These are phyloP conservation scores for Panthera uncia DNA, from an alignment of 2,113 vertebrate species.

Conservation along the genomic window DNA sequence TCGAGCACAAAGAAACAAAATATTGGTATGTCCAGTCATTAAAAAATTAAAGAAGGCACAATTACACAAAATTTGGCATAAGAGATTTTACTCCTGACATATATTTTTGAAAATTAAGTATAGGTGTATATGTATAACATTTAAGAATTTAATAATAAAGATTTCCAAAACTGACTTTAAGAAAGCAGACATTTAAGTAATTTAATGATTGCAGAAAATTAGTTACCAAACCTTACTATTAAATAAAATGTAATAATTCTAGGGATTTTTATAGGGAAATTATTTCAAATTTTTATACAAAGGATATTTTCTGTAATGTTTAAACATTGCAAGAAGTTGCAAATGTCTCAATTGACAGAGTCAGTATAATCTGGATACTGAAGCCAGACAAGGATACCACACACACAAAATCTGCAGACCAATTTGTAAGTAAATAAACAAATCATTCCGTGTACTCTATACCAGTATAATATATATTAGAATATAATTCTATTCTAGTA, in stretches of 20 bases:
- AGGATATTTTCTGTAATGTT: background rate
- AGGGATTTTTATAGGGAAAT: background rate
- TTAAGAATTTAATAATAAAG: background rate
- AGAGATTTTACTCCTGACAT: background rate
- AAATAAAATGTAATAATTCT: background rate
- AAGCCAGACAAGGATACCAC: background rate
- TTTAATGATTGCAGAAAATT: background rate
- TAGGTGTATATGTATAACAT: background rate
- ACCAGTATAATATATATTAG: background rate
- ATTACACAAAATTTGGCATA: background rate
- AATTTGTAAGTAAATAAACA: background rate
- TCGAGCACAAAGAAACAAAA: background rate
- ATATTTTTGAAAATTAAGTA: background rate
- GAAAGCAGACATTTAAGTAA: background rate
- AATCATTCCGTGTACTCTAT: background rate
- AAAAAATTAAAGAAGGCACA: background rate
- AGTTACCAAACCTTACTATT: background rate
- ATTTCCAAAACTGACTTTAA: background rate
- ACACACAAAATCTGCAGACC: background rate
- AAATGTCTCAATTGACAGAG: background rate
- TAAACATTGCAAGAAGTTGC: background rate
- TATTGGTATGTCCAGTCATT: background rate
- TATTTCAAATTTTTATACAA: background rate
- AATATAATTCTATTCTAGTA: background rate
- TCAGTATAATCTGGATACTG: background rate